Base-by-base conservation (phyloP, 2,113 vertebrate species). In the Amblyopsis rosae region DNA sequence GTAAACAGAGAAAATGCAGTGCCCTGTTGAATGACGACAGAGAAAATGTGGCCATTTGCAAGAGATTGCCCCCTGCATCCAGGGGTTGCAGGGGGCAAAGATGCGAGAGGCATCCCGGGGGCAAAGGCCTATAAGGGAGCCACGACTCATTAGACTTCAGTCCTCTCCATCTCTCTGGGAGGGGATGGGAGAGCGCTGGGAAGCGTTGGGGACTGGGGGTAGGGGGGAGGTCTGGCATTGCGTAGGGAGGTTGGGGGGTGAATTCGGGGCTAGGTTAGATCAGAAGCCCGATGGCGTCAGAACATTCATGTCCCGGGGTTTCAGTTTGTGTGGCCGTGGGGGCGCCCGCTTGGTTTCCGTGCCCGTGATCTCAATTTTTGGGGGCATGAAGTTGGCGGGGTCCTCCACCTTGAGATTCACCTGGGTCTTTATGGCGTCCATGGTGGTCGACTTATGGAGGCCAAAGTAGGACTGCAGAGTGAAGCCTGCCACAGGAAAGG, bases 381-480 rank as follows among this genome's bases (percentile, higher is more conserved):
- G 94, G 6, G 95, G 92, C 67, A 92, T 93, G 66, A 96, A 93
- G 26, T 85, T 79, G 72, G 83, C 71, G 4, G 94, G 83, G 57
- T 96, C 94, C 15, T 95, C 95, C 51, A 89, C 74, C 73, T 92
- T 90, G 8, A 94, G 92, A 64, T 89, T 92, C 62, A 93, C 91
- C 82, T 96, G 95, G n/a, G 87, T 90, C 70, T 93, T 94, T 69
- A 96, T 95, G 81, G 94, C 80, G 60, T 98, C 96, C 93, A 98
- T 93, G 4, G 96, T 95, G 9, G 93, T 92, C 47, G 96, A 95
- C 68, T 96, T 98, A 79, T 94, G 95, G 55, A 94, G 85, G 50
- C 95, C 96, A 67, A 93, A 94, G 82, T 95, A 96, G 26, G 95
- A 87, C 79, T 97, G 96, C 75, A 96, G 79, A 53, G 94, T 93